These are phyloP conservation scores for Taeniopygia guttata DNA, from an alignment of 2,797 vertebrate genomes.

Conservation along the genomic window DNA sequence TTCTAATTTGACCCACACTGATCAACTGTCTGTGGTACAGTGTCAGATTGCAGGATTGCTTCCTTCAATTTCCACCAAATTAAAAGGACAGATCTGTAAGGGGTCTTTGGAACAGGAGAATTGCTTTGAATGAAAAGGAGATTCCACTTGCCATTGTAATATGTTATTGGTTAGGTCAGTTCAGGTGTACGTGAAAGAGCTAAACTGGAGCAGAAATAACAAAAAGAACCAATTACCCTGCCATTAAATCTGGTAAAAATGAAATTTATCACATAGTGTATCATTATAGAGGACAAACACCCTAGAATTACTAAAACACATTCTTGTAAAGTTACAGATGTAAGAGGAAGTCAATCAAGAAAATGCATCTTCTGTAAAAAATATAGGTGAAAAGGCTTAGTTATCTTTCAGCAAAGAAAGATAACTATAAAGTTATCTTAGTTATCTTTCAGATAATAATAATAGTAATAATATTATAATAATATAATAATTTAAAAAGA, in stretches of 20 bases:
- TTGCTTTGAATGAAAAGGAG: background rate
- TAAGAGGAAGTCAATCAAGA: background rate
- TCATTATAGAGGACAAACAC: background rate
- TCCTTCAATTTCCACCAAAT: background rate
- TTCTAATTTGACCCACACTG: background rate
- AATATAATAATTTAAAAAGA: background rate
- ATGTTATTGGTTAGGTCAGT: background rate
- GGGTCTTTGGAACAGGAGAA: background rate
- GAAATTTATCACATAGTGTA: background rate
- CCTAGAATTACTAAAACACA: background rate
- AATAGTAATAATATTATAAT: rapidly evolving
- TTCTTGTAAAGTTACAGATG: background rate
- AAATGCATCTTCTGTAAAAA: background rate
- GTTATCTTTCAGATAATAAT: background rate
- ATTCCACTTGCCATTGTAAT: background rate
- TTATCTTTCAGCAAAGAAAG: background rate
- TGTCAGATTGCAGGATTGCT: background rate
- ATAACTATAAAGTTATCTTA: too few species aligned
- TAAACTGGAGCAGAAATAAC: background rate
- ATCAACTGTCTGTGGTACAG: background rate
- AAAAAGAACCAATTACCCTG: background rate
- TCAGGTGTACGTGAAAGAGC: background rate
- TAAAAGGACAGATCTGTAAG: background rate
- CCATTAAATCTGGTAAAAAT: background rate
- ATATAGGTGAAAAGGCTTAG: background rate